These are phyloP conservation scores for Drosophila putrida DNA, from an alignment of 2,888 invertebrate species.

Conservation along the genomic window DNA sequence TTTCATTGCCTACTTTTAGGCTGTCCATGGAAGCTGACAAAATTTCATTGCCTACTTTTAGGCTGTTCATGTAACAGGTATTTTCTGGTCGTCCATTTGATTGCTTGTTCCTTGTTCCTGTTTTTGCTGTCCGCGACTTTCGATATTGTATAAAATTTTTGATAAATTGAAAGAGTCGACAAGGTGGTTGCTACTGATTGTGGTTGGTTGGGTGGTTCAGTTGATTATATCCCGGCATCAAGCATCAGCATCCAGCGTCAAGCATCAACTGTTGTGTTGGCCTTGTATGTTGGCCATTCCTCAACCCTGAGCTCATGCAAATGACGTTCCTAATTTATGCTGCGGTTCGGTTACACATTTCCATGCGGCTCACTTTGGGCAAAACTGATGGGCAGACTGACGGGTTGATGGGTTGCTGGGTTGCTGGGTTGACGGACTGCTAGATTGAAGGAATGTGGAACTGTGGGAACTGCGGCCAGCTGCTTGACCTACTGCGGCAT, in stretches of 20 bases:
- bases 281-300: conserved; percentile 27
- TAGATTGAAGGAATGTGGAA: conserved; percentile 1
- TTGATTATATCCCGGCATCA: background rate
- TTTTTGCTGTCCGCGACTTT: conserved; percentile 19
- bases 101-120: background rate
- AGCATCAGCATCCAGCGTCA: conserved; percentile 15
- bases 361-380: conserved; percentile 41
- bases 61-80: background rate
- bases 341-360: conserved; percentile 76
- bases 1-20: no score
- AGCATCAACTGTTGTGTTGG: conserved; percentile 7
- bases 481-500: conserved; percentile 69
- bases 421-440: background rate
- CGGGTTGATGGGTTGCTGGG: background rate
- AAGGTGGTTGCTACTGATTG: conserved; percentile 16
- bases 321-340: conserved; percentile 76
- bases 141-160: conserved; percentile 44
- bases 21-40: no score
- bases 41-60: background rate
- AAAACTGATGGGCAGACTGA: background rate
- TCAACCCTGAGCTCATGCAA: conserved; percentile 66
- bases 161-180: conserved; percentile 36
- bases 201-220: background rate
- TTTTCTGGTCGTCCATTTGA: conserved; percentile 1
- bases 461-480: conserved; percentile 45